phyloP scores from a whole-genome alignment of 2,797 vertebrate species.

The Cuniculus paca region DNA sequence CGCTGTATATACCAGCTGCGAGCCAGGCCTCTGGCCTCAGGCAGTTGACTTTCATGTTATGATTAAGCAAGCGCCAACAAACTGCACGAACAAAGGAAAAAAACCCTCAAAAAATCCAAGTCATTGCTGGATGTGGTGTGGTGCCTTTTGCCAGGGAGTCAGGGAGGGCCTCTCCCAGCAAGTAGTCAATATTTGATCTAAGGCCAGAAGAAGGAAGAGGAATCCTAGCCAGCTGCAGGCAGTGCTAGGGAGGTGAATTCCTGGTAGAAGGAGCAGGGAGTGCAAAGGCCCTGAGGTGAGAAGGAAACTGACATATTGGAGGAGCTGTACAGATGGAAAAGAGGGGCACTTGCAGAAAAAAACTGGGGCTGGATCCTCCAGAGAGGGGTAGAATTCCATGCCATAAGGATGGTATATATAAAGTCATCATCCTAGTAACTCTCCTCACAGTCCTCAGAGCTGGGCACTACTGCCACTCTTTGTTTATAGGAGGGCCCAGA shows the following conservation, averaged over 20 bases:
- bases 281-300: slow-evolving; percentile 44
- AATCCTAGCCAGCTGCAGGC: neutral
- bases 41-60: neutral
- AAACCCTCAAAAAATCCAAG: neutral
- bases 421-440: neutral
- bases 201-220: slow-evolving; percentile 24
- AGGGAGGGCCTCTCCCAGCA: neutral
- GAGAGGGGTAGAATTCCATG: neutral
- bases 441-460: neutral
- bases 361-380: neutral
- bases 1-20: neutral
- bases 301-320: neutral
- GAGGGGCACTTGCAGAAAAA: neutral
- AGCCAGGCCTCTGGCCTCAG: neutral
- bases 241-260: neutral
- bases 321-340: neutral
- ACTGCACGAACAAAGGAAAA: neutral
- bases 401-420: neutral
- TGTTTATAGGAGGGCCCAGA: slow-evolving; percentile 25
- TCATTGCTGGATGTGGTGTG: neutral
- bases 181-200: neutral
- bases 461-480: neutral
- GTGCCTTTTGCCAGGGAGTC: neutral
- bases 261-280: neutral
- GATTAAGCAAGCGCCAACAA: neutral